Evolutionary conservation across 2,797 vertebrate species (phyloP).

Genomic region (Synanceia verrucosa): DNA sequence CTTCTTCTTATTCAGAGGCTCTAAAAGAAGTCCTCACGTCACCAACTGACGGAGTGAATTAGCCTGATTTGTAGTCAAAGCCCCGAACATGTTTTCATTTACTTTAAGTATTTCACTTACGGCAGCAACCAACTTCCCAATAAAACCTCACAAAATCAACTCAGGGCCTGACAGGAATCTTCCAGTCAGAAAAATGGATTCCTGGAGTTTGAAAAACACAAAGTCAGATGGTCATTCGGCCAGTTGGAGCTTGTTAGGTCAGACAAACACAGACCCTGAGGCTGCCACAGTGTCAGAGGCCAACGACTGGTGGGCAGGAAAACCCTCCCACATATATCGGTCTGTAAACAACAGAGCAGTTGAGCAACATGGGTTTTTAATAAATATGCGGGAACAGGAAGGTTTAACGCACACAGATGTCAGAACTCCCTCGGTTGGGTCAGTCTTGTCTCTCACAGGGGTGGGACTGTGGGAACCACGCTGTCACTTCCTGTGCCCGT

Average conservation of each 20-base stretch:
- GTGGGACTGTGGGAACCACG: slow-evolving; percentile 81
- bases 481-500: slow-evolving; percentile 84
- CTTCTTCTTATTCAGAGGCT: not conserved
- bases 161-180: not conserved
- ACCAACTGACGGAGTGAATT: not conserved
- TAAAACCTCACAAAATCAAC: not conserved
- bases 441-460: slow-evolving; percentile 71
- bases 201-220: slow-evolving; percentile 23
- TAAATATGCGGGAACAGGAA: not conserved
- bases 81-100: not conserved
- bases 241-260: slow-evolving; percentile 50
- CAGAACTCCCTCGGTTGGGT: slow-evolving; percentile 20
- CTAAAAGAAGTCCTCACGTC: not conserved
- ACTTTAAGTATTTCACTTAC: not conserved
- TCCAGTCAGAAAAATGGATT: slow-evolving; percentile 3
- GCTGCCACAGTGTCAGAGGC: slow-evolving; percentile 53
- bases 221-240: slow-evolving; percentile 22
- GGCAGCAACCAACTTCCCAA: not conserved
- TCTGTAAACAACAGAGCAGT: slow-evolving; percentile 20
- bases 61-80: not conserved
- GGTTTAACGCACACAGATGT: slow-evolving; percentile 7
- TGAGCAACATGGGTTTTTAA: not conserved
- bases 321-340: slow-evolving; percentile 27
- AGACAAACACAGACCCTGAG: slow-evolving; percentile 64
- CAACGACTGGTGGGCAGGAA: slow-evolving; percentile 32